Base-by-base conservation (phyloP, 2,888 invertebrate species). In the Acleris laterana region DNA sequence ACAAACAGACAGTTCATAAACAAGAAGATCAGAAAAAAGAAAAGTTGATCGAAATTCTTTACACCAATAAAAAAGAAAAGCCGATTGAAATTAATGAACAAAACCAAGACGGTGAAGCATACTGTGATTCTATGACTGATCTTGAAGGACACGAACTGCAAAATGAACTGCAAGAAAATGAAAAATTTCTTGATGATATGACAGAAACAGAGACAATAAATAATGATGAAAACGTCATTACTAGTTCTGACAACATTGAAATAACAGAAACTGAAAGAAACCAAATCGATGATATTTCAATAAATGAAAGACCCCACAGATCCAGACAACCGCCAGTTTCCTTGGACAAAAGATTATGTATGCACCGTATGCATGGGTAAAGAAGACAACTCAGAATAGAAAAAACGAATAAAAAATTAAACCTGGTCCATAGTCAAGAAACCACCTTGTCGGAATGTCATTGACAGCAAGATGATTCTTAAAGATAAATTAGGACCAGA, bases 291-390 rank as follows among this genome's bases (percentile, higher is more conserved):
- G 19, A 48, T 48, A 13, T 13, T 38, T 38, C 38, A 48, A 19
- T 5, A 19, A 48, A 48, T 19, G 7, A 48, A 48, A 48, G 48
- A 48, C 48, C 48, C 19, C 19, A 48, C 17, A 48, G 48, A 19
- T 5, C 48, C 19, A 48, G 48, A 17, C 17, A 48, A 11, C 48
- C 48, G 19, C 48, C 48, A 48, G 17, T 48, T 48, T n/a, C n/a
- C n/a, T n/a, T 48, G 48, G 19, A 48, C 48, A 17, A 48, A 48
- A 48, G 48, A 48, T 48, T 48, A 48, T 11, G 5, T 48, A 48
- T 48, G 48, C 48, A 19, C 48, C 17, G 48, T 48, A 19, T 48
- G 48, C 19, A 48, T 48, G 48, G 19, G 48, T 19, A 19, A 48
- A 48, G 48, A 48, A 48, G 48, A 48, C 13, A 19, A 48, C 19